Base-by-base conservation (phyloP, 2,113 vertebrate species). In the Rhinichthys klamathensis region DNA sequence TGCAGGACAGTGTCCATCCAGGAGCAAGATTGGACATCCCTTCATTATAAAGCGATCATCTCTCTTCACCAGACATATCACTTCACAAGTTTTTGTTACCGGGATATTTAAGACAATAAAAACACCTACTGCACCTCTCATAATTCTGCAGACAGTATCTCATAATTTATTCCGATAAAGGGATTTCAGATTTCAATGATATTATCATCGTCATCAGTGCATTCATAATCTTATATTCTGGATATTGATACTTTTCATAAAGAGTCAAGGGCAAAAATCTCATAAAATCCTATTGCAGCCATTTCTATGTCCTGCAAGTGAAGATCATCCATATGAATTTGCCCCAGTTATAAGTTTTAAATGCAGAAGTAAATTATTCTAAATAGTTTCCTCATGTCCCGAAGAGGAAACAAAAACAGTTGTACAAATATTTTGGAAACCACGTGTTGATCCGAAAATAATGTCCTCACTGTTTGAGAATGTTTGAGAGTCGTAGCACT, bases 321-420 rank as follows among this genome's bases (percentile, higher is more conserved):
- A 70, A 70, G 16, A 69, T 1, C 15, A 30, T 2, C 27, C n/a
- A 32, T 49, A 56, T 56, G 65, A 58, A n/a, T 86, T 38, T 80
- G 54, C 9, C 65, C 65, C 16, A 32, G 51, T 80, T 73, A 61
- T 54, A 65, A 32, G 61, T 58, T 78, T 58, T 21, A 84, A 78
- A 78, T 41, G 27, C 63, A 70, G 44, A 78, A 84, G 49, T 44
- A 65, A 23, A 69, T 51, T 84, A 25, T 73, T 87, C 75, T 86
- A 30, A 75, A 74, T 84, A 80, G 49, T 49, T 49, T 73, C 44
- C 46, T 27, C 13, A 12, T 12, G 3, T 16, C 9, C 78, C 18
- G 10, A 79, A 82, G 63, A 82, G 15, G 1, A 75, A 63, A 58
- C 70, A 15, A 54, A 84, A 44, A 32, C 30, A 67, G 44, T 69